Base-by-base conservation (phyloP, 1,140 invertebrate genomes). In the Teleogryllus occipitalis region DNA sequence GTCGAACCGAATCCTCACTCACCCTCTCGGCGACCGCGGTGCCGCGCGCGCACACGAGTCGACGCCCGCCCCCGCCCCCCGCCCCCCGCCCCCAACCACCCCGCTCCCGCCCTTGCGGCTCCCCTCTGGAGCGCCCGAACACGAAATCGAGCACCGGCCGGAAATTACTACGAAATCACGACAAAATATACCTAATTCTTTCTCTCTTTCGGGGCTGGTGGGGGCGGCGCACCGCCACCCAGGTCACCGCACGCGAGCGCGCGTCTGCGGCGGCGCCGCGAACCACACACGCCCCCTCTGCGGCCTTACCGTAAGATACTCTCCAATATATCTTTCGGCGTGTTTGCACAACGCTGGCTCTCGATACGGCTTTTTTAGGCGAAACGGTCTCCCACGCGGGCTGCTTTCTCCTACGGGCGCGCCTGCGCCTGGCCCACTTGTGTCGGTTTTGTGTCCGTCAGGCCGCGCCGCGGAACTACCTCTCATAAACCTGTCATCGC, bases 141-240 rank as follows among this genome's bases (percentile, higher is more conserved):
- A 65, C 54, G 54, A 65, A 65, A 65, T 65, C 18, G 10, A 65
- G 54, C 54, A 18, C 54, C 54, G 10, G 54, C 54, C 54, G 54
- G 54, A 65, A 65, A 65, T 65, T 65, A 65, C 54, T 65, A 65
- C 54, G 18, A 65, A 65, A 65, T 65, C 54, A 65, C 54, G 54
- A 65, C 54, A 65, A 65, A 65, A 65, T 65, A 65, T 65, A 65
- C 54, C 54, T 65, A 65, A 65, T 65, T 65, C 54, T 65, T 65
- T 65, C 54, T 65, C 54, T 65, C 54, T 65, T 65, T 7, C 7
- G 2, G 10, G 10, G 10, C 2, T 7, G 10, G 54, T 0, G 7
- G 54, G 27, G 27, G 27, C 27, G 27, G 27, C 1, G 1, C 27
- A 39, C 27, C 27, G 27, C 27, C 27, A 5, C 27, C 27, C 18